Evolutionary conservation across 2,113 vertebrate species (phyloP), one percentile per base, ranked within the genome.

Genomic region (Aldabrachelys gigantea): DNA sequence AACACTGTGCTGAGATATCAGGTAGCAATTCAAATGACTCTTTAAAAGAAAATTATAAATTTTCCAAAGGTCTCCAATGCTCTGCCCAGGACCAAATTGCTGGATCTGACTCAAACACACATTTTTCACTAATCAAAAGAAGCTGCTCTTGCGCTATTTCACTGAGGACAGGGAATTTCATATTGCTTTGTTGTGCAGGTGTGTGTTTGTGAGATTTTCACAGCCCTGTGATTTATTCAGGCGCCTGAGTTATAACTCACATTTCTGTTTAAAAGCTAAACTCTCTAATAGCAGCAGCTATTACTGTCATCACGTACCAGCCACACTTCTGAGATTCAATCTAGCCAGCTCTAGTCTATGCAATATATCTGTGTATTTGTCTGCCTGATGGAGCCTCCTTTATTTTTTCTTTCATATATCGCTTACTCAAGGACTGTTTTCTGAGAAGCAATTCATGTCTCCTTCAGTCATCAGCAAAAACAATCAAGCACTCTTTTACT

Each of bases 201-300:
- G 49, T n/a, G 83, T 8, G 25, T 81, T 49, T 80, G 89, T 3
- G 79, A 92, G 87, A 29, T 85, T 93, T 95, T 85, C 85, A 75
- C 10, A 35, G 91, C 88, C 90, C 44, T 5, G 78, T 93, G 96
- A 96, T 97, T 96, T 94, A 96, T 91, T 59, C 92, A 1, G 5
- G 89, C 89, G 41, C 53, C 86, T 87, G 93, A 85, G 89, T 90
- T 94, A 87, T 96, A 97, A 94, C 93, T 97, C 95, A 90, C 88
- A 88, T 95, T 96, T 93, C 96, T 97, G 90, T 95, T 96, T 93
- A 94, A 95, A 96, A 97, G 93, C 97, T 96, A 91, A 97, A 94
- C 90, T 84, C 91, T 89, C 93, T 96, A 95, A 94, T 90, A 81
- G 95, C 44, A 75, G 95, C 80, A 84, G 76, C 92, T 96, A 95